Percentiles rank a stretch among this genome's conserved stretches.
phyloP scores from a whole-genome alignment of 2,113 vertebrate species.

The Leptobrachium ailaonicum region DNA sequence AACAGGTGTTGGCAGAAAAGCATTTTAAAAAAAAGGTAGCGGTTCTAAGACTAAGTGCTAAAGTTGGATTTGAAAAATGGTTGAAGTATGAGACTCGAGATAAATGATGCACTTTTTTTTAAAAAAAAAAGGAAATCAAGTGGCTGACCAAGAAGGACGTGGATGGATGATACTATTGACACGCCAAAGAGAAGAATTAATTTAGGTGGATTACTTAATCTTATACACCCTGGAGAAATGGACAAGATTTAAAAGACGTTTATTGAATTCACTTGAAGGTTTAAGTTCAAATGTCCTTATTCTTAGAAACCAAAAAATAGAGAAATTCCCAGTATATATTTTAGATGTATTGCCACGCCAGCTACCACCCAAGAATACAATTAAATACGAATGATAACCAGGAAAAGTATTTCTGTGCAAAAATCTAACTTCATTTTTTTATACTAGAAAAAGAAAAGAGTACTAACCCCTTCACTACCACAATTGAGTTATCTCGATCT shows the following conservation, averaged over 20 bases:
- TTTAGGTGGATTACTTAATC: constrained; percentile 40
- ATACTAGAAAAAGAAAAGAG: too few relatives aligned
- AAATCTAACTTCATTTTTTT: too few relatives aligned
- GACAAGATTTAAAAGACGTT: constrained; percentile 31
- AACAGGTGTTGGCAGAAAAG: constrained; percentile 41
- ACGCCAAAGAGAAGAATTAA: constrained; percentile 36
- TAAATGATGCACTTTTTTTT: constrained; percentile 42
- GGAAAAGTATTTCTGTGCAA: too few relatives aligned
- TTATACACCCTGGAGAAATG: constrained; percentile 36
- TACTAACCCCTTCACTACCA: too few relatives aligned
- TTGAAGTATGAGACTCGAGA: constrained; percentile 28
- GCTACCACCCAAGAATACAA: too few relatives aligned
- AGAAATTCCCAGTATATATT: neutral
- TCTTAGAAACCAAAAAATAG: neutral
- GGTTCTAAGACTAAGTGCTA: constrained; percentile 15
- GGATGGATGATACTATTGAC: constrained; percentile 44
- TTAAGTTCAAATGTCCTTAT: neutral
- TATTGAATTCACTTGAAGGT: constrained; percentile 12
- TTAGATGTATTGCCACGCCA: neutral
- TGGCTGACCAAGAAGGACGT: constrained; percentile 40
- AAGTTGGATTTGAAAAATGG: constrained; percentile 43
- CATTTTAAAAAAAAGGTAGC: constrained; percentile 29
- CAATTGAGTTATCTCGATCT: too few relatives aligned
- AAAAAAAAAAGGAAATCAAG: constrained; percentile 44
- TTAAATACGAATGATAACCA: neutral